Conservation (phyloP, 1,140 invertebrate genomes). For the Helicoverpa armigera region DNA sequence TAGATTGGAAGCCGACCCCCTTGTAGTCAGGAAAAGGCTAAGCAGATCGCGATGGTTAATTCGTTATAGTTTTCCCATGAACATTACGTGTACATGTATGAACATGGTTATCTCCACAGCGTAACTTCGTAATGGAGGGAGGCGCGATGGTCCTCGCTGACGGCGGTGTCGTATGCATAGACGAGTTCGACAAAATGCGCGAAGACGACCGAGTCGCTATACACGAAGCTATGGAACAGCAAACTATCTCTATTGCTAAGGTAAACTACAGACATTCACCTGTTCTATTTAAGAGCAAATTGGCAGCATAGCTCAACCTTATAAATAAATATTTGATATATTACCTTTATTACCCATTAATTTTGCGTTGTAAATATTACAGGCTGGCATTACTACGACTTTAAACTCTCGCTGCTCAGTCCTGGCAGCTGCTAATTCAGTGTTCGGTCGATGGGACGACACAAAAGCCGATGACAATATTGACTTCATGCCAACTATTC, state of each 20-base stretch:
- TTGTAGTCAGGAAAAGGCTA: no score
- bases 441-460: constrained; percentile 99
- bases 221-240: constrained; percentile 99
- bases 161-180: constrained; percentile 99
- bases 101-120: constrained; percentile 87
- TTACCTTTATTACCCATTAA: constrained; percentile 14
- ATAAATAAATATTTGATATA: neutral
- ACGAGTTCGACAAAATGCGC: constrained; percentile 99
- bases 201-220: constrained; percentile 99
- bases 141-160: constrained; percentile 99
- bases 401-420: constrained; percentile 99
- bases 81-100: neutral
- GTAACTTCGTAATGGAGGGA: constrained; percentile 99
- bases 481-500: constrained; percentile 99
- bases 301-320: neutral
- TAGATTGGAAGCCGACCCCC: no score
- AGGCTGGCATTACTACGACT: constrained; percentile 99
- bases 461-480: constrained; percentile 99
- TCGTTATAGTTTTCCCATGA: neutral
- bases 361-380: constrained; percentile 50
- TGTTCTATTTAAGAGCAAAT: neutral
- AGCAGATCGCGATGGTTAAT: no score
- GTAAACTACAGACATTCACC: constrained; percentile 75
- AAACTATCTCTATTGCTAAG: constrained; percentile 99
- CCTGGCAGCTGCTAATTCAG: constrained; percentile 99